Conservation (phyloP, 2,888 invertebrate species). For the Helleia helle region DNA sequence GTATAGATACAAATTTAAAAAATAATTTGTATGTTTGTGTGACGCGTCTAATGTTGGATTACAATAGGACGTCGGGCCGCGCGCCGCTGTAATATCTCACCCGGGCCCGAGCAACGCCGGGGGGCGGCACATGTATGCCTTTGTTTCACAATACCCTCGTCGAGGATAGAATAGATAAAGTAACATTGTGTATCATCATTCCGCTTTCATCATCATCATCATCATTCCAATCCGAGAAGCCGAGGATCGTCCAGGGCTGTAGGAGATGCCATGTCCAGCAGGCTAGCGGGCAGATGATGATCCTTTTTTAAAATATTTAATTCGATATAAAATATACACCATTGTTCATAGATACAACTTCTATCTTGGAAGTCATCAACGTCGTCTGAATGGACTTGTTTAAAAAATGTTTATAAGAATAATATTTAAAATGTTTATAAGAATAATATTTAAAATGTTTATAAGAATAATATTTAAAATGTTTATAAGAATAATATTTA, state of each 20-base stretch:
- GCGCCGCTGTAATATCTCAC: neutral
- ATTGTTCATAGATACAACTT: no score
- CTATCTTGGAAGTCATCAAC: no score
- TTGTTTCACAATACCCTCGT: neutral
- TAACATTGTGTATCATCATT: neutral
- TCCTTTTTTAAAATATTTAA: no score
- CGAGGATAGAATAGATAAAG: neutral
- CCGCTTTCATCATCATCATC: neutral
- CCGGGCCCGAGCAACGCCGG: neutral
- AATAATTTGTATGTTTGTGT: neutral
- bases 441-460: no score
- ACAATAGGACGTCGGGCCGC: neutral
- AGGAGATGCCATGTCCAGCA: no score
- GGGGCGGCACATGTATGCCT: neutral
- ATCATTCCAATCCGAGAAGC: neutral
- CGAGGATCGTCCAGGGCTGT: neutral
- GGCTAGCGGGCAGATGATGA: no score
- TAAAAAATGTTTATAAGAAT: no score
- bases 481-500: no score
- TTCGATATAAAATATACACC: no score
- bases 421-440: no score
- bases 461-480: no score
- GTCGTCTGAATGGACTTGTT: no score
- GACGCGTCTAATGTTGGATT: neutral
- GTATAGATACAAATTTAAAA: neutral